These are phyloP conservation scores for Eurois occulta DNA, from an alignment of 2,888 invertebrate genomes.

Conservation along the genomic window DNA sequence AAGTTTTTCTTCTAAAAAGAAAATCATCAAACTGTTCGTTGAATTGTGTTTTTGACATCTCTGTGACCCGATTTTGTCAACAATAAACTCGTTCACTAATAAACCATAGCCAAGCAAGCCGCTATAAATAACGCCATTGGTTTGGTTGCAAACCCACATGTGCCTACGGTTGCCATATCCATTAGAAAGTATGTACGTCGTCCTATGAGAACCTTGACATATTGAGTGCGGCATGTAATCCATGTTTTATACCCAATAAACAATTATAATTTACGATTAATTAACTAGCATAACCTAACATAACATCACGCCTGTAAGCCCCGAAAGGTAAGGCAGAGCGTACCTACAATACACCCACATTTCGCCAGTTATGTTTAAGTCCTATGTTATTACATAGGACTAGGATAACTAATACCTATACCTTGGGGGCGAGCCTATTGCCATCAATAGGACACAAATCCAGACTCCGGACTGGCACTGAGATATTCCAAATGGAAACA, in stretches of 20 bases:
- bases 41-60: not conserved
- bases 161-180: conserved; percentile 22
- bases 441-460: not conserved
- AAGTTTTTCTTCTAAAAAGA: not conserved
- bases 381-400: not conserved
- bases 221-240: conserved; percentile 32
- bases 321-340: not conserved
- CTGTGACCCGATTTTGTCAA: not conserved
- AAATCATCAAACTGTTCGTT: not conserved
- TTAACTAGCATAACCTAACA: not conserved
- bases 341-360: not conserved
- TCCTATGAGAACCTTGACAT: conserved; percentile 47
- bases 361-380: not conserved
- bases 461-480: not conserved
- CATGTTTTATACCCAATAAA: conserved; percentile 42
- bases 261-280: conserved; percentile 27
- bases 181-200: conserved; percentile 59
- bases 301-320: not conserved
- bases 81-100: conserved; percentile 7
- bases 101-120: not conserved
- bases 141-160: conserved; percentile 23
- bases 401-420: too few relatives aligned
- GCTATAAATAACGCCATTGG: conserved; percentile 6
- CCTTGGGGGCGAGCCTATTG: not conserved
- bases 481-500: not conserved